Conservation (phyloP, 2,888 invertebrate species). For the Tachina fera region DNA sequence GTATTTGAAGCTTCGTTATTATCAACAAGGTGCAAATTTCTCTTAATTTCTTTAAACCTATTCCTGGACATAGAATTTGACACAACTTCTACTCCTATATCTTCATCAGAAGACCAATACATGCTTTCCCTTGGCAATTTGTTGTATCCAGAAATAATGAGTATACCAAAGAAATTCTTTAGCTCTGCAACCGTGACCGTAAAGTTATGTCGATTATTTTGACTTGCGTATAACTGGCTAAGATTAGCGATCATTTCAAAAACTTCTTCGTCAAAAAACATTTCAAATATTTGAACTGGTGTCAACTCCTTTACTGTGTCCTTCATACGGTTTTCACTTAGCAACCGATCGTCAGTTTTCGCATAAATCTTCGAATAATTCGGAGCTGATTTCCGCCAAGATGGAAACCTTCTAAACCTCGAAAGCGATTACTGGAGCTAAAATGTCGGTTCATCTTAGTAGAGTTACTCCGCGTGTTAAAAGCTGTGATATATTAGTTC, state of each 20-base stretch:
- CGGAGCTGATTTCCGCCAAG: not conserved
- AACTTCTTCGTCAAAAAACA: not conserved
- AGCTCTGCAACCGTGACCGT: not conserved
- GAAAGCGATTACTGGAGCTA: too few species aligned
- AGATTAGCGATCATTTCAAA: too few species aligned
- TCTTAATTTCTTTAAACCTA: too few species aligned
- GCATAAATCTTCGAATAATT: not conserved
- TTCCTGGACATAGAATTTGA: too few species aligned
- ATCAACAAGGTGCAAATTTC: too few species aligned
- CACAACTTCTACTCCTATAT: too few species aligned
- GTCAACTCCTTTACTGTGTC: constrained; percentile 3
- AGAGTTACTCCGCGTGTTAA: too few species aligned
- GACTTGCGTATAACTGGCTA: not conserved
- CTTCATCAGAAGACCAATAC: constrained; percentile 23
- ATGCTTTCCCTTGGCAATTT: not conserved
- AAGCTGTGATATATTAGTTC: too few species aligned
- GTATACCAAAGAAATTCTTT: not conserved
- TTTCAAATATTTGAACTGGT: constrained; percentile 2
- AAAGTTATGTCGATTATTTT: not conserved
- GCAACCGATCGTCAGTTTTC: not conserved
- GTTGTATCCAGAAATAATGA: not conserved
- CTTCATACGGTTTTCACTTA: not conserved
- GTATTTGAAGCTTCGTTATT: too few species aligned
- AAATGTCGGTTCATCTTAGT: too few species aligned
- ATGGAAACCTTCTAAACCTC: not conserved